Evolutionary conservation across 1,140 invertebrate genomes (phyloP), one percentile per base, ranked within the genome.

Genomic region (Delia radicum): DNA sequence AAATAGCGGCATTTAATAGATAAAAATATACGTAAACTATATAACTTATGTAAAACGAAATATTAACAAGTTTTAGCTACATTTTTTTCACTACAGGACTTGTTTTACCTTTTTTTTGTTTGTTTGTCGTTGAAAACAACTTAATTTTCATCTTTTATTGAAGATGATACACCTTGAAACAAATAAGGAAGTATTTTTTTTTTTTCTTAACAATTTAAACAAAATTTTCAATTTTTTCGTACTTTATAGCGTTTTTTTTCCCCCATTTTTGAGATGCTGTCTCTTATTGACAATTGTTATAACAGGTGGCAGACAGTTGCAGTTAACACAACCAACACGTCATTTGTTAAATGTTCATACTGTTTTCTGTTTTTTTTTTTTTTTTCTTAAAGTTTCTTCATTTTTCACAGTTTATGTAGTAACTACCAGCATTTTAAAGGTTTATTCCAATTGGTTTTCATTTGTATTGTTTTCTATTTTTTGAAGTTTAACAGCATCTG

Each of bases 281-380:
- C n/a, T 55, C 24, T 4, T 21, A 21, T 55, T 55, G 48, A 55
- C n/a, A 55, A 55, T 55, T n/a, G n/a, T 18, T 18, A 24, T 21
- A 55, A n/a, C 48, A 55, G 48, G 48, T 55, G 48, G 48, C 48
- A 55, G 48, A 55, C 48, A 55, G 48, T 55, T 55, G 48, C 48
- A 55, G 48, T 55, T 55, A 55, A n/a, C n/a, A n/a, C n/a, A n/a
- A 55, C 48, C 48, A 55, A 21, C 48, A 55, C 48, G 48, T 55
- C 48, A 55, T 55, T 55, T 55, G n/a, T 55, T 55, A 55, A 55
- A 55, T 55, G 48, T 55, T 55, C n/a, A 24, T 55, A 3, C 18
- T 24, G 18, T 55, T 42, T 42, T 42, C 10, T 42, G 0, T 42
- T 42, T 15, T 42, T 42, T 55, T 55, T 8, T 55, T 55, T 24